Evolutionary conservation across 2,113 vertebrate genomes (phyloP), one percentile per base, ranked within the genome.

Genomic region (Muscicapa adusta): DNA sequence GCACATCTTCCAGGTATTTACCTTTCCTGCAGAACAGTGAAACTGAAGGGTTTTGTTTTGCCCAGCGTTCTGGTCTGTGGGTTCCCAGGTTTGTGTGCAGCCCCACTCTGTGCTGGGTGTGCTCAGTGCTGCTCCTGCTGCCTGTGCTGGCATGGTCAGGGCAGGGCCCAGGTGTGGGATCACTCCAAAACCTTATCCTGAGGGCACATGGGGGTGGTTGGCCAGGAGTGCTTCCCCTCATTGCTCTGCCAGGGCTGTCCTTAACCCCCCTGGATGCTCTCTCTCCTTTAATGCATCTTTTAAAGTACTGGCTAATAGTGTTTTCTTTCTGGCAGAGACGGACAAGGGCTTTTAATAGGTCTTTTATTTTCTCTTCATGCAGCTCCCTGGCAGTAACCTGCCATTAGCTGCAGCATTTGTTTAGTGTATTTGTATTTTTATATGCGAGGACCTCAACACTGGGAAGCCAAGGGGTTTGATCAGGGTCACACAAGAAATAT

Each of bases 321-420:
- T 78, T 94, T 94, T 92, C 48, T 74, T 91, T 75, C 61, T 95
- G 93, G 53, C 89, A 85, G 89, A 75, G 81, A n/a, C 4, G 8
- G 42, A 84, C 25, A 28, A 87, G 53, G n/a, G 61, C 57, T 89
- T 89, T 87, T 94, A 89, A 81, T 89, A 75, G 87, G 61, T 71
- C 76, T 88, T 91, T 83, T 89, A 76, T 95, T 91, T 94, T 86
- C 57, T 71, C 38, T 57, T 36, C 0, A 0, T 65, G 62, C 45
- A 29, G 61, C 82, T 95, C 91, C 82, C 60, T 67, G 78, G 61
- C 57, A 63, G 74, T 75, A 75, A 81, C 71, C 67, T 82, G 82
- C 78, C 58, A 34, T 95, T 83, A 85, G 40, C 62, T 76, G 12
- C n/a, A 70, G 54, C 50, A 31, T 72, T 94, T 89, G 57, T 85